A percentile compares a stretch with the other conserved stretches of the same genome.
Evolutionary conservation across 2,113 vertebrate genomes (phyloP).

Genomic region (Epinephelus moara): DNA sequence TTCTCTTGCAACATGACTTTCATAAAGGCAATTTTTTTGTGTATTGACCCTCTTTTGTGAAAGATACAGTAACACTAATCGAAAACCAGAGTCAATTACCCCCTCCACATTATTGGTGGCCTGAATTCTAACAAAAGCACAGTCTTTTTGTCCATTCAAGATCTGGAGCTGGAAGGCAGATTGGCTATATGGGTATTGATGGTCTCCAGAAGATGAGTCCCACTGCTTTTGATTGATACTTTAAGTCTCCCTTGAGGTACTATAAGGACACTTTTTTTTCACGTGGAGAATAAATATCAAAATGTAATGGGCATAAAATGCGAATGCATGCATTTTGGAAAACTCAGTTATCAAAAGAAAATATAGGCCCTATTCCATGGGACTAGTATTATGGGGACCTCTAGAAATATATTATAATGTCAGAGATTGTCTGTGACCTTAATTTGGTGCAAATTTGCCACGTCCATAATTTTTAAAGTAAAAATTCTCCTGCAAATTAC

Average conservation of each 20-base stretch:
- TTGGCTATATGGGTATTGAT: neutral
- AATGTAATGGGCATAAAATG: neutral
- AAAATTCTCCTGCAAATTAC: too few species aligned
- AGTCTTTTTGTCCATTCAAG: neutral
- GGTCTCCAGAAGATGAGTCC: neutral
- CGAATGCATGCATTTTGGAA: neutral
- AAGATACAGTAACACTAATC: neutral
- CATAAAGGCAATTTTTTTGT: neutral
- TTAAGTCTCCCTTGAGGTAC: neutral
- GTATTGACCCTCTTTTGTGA: conserved; percentile 11
- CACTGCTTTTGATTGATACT: neutral
- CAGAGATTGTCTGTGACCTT: too few species aligned
- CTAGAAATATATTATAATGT: too few species aligned
- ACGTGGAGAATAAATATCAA: neutral
- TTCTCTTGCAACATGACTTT: neutral
- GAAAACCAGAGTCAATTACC: conserved; percentile 22
- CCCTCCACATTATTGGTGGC: neutral
- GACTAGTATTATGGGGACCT: too few species aligned
- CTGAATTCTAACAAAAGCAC: conserved; percentile 19
- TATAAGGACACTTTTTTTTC: neutral
- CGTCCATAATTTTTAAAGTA: too few species aligned
- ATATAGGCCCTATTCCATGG: neutral
- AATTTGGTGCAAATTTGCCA: too few species aligned
- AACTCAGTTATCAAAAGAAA: neutral
- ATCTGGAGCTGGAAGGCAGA: neutral